Evolutionary conservation across 2,113 vertebrate species (phyloP), one percentile per base, ranked within the genome.

Genomic region (Albula goreensis): DNA sequence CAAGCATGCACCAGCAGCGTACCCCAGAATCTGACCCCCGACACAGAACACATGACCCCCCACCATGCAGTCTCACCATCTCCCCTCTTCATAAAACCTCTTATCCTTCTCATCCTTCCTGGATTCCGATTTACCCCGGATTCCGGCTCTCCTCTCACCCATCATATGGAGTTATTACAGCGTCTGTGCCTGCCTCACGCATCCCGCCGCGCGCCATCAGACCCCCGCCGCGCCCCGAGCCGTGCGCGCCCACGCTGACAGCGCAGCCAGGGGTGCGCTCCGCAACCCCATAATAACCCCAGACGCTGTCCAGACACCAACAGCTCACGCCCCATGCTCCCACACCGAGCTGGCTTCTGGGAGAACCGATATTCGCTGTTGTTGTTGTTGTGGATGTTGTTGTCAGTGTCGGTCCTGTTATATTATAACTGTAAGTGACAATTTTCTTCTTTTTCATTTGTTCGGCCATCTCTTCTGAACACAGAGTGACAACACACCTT

Each of bases 151-250:
- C 89, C 80, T 85, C 80, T 85, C 57, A 85, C 92, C 91, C 94
- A 94, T 95, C 93, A 93, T 91, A 94, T 93, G 92, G 92, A 94
- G 92, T 94, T 92, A 90, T 94, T 94, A 91, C 94, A 92, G 92
- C 93, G 93, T 95, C 93, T 94, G 94, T 93, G 93, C 93, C 92
- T 93, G 94, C 89, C 92, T 91, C 93, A 91, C 49, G 83, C 48
- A 48, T 50, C 83, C 83, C 70, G 91, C 93, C 89, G 90, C 88
- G 93, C 86, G 90, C 89, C 87, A 86, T 88, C 91, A 92, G 92
- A 92, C 93, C 93, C 94, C 94, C 7, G 88, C 89, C 22, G 92
- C 4, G 92, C 85, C 90, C 89, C 83, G 85, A 88, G 92, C 90
- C 89, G 92, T 93, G 90, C 92, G 93, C 90, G 93, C 91, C 90